phyloP scores from a whole-genome alignment of 2,888 invertebrate genomes.

The Autographa gamma region DNA sequence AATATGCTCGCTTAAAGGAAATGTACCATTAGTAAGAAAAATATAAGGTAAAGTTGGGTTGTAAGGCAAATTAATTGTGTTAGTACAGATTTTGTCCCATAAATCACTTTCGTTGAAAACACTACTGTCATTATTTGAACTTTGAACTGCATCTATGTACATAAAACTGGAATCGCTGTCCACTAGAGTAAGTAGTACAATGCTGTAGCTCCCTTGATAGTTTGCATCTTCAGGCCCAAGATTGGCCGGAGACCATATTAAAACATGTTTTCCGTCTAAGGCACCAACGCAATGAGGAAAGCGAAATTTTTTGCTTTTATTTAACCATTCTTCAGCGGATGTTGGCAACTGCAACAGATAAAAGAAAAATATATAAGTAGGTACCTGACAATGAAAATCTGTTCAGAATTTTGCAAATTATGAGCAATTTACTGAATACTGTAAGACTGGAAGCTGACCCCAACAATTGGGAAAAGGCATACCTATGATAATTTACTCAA shows the following conservation, averaged over 20 bases:
- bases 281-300: constrained; percentile 43
- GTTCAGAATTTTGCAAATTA: no score
- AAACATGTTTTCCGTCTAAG: constrained; percentile 36
- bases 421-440: no score
- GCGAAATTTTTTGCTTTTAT: constrained; percentile 21
- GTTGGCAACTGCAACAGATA: constrained; percentile 32
- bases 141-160: constrained; percentile 28
- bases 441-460: no score
- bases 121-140: constrained; percentile 28
- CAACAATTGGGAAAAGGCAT: no score
- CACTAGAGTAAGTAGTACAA: constrained; percentile 18
- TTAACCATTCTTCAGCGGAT: constrained; percentile 31
- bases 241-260: constrained; percentile 28
- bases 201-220: constrained; percentile 38
- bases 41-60: constrained; percentile 22
- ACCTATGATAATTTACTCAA: no score
- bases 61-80: constrained; percentile 28
- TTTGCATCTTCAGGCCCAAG: constrained; percentile 34
- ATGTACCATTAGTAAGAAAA: constrained; percentile 20
- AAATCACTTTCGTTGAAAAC: constrained; percentile 33
- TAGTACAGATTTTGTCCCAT: constrained; percentile 32
- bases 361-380: no score
- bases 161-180: constrained; percentile 31
- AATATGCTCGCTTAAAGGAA: constrained; percentile 25
- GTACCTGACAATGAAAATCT: no score